Evolutionary conservation across 92 coral and sea anemone species (phyloP), one percentile per base, ranked within the genome.

Genomic region (Porites evermanni): DNA sequence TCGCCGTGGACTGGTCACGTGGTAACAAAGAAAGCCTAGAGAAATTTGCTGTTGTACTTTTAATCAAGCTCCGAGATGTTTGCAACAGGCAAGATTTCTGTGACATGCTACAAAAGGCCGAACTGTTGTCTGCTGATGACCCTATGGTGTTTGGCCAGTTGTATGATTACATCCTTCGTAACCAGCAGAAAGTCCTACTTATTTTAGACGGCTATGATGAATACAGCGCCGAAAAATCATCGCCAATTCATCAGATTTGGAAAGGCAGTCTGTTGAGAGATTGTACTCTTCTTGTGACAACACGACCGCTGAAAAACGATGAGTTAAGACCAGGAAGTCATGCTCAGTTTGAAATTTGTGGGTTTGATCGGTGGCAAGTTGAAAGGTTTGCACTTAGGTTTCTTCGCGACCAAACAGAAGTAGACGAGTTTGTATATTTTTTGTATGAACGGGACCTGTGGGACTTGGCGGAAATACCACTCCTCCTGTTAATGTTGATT

Each of bases 181-280:
- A 80, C 76, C 72, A 80, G 24, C 63, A 67, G 19, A 80, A 70
- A 32, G 67, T 80, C 8, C 52, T 80, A 64, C 21, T 80, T 23
- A 64, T 80, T 67, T 80, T 80, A 52, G 84, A 80, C 68, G 84
- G 84, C 7, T 80, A 47, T 56, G 84, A 80, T 64, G 84, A 80
- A 64, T 80, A 80, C 67, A 70, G 76, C 38, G 29, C 64, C 4
- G 66, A 26, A 13, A 70, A 47, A 17, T 16, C 84, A 47, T 53
- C 84, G 7, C 50, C 19, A 16, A 67, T 80, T 13, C 47, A 64
- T 70, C 60, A 68, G 38, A 67, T 80, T 29, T 67, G 74, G 74
- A 80, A 8, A 18, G 84, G 84, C 51, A 23, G 16, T 21, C 59
- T 20, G 47, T 75, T 80, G 65, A 53, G 84, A 21, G 84, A 80